A percentile compares a stretch with the other conserved stretches of the same genome.
Conservation (phyloP, 1,140 invertebrate genomes). For the Gryon sp. region DNA sequence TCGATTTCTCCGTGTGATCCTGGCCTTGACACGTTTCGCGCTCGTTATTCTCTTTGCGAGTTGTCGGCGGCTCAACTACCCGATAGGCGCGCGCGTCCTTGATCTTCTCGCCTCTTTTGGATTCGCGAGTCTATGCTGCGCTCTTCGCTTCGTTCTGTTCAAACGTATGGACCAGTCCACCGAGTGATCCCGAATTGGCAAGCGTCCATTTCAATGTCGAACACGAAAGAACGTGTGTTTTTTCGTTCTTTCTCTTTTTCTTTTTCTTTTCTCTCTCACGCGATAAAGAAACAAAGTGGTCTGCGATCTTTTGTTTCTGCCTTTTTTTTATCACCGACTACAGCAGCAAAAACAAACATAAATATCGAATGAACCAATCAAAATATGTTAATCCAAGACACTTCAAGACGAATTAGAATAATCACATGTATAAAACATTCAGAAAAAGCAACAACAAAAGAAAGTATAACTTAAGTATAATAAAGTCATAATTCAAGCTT, state of each 20-base stretch:
- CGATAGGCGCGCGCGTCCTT: constrained; percentile 63
- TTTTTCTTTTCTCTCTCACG: too few species aligned
- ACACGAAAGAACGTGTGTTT: constrained; percentile 25
- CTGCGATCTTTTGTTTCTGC: neutral
- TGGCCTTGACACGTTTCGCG: constrained; percentile 67
- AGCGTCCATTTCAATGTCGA: constrained; percentile 63
- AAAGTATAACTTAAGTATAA: too few species aligned
- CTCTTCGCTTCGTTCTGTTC: constrained; percentile 27
- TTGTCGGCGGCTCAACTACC: constrained; percentile 49
- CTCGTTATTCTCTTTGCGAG: constrained; percentile 66
- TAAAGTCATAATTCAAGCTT: too few species aligned
- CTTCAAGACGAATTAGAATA: too few species aligned
- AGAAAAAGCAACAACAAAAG: too few species aligned
- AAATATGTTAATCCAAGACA: too few species aligned
- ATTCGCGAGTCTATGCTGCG: constrained; percentile 55
- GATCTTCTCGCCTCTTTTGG: constrained; percentile 64
- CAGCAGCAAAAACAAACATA: too few species aligned
- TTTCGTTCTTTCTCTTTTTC: too few species aligned
- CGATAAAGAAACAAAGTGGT: neutral
- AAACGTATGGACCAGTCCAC: constrained; percentile 31
- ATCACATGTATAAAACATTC: too few species aligned
- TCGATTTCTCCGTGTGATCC: constrained; percentile 61
- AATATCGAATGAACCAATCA: too few species aligned
- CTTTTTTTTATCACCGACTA: neutral
- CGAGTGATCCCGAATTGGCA: constrained; percentile 65